Evolutionary conservation across 2,113 vertebrate species (phyloP).

Genomic region (Aythya baeri): DNA sequence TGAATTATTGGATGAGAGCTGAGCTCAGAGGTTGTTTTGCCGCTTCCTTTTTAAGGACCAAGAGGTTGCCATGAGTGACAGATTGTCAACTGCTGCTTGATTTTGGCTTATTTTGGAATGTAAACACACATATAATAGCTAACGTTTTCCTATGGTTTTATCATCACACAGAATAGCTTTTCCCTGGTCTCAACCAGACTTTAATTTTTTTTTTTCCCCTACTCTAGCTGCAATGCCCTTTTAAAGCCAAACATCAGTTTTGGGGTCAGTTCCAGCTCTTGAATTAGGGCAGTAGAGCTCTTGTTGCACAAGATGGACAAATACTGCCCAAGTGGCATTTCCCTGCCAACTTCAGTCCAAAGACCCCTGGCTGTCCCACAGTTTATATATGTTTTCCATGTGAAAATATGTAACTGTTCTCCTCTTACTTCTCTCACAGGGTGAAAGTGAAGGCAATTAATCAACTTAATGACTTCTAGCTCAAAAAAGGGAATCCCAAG

Average conservation of each 20-base stretch:
- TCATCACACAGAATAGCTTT: background rate
- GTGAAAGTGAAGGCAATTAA: slow-evolving; percentile 60
- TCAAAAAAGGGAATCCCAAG: slow-evolving; percentile 30
- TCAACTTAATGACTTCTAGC: background rate
- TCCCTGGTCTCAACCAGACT: background rate
- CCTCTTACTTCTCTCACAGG: slow-evolving; percentile 55
- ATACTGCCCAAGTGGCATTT: accelerated
- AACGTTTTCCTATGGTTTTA: background rate
- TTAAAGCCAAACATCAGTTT: background rate
- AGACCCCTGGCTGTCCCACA: background rate
- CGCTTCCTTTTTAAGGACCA: background rate
- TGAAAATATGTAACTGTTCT: background rate
- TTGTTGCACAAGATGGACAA: background rate
- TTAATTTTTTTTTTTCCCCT: background rate
- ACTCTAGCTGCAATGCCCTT: background rate
- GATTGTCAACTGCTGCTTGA: background rate
- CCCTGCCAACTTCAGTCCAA: background rate
- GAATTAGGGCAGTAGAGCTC: background rate
- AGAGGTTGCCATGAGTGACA: background rate
- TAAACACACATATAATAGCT: background rate
- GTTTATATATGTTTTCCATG: background rate
- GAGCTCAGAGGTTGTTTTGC: background rate
- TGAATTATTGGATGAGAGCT: background rate
- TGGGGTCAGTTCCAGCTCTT: background rate
- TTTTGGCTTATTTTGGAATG: background rate